Conservation (phyloP, 2,797 vertebrate genomes). For the Lepilemur ruficaudatus region DNA sequence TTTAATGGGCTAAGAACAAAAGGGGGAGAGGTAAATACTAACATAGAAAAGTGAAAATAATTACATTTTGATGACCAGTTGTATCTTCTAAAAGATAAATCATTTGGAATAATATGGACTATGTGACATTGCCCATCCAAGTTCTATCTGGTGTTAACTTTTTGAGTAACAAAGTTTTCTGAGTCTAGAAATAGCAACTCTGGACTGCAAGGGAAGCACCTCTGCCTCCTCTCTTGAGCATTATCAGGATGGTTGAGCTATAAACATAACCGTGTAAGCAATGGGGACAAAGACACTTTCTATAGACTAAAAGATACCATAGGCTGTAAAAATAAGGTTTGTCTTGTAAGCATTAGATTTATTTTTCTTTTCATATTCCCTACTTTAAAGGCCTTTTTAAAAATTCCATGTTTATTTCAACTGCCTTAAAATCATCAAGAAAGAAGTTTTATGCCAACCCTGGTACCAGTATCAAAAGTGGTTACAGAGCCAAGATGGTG, state of each 20-base stretch:
- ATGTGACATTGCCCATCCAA: background rate
- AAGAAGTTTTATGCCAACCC: background rate
- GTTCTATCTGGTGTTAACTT: background rate
- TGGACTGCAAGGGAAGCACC: background rate
- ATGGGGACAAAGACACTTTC: background rate
- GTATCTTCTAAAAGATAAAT: background rate
- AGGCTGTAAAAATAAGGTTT: background rate
- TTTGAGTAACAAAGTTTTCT: background rate
- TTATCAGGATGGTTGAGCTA: background rate
- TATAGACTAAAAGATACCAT: background rate
- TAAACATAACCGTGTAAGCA: too few relatives aligned
- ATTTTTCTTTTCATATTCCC: background rate
- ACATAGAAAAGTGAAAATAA: background rate
- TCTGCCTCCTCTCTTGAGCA: background rate
- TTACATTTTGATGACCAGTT: background rate
- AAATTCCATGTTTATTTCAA: background rate
- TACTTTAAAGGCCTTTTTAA: background rate
- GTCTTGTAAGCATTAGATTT: background rate
- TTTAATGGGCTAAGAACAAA: background rate
- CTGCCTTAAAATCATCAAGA: background rate
- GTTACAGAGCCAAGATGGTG: background rate
- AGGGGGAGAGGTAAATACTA: background rate
- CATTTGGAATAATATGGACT: background rate
- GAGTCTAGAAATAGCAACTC: background rate
- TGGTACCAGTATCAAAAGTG: background rate